Evolutionary conservation across 2,113 vertebrate genomes (phyloP), one percentile per base, ranked within the genome.

Genomic region (Halcyon senegalensis): DNA sequence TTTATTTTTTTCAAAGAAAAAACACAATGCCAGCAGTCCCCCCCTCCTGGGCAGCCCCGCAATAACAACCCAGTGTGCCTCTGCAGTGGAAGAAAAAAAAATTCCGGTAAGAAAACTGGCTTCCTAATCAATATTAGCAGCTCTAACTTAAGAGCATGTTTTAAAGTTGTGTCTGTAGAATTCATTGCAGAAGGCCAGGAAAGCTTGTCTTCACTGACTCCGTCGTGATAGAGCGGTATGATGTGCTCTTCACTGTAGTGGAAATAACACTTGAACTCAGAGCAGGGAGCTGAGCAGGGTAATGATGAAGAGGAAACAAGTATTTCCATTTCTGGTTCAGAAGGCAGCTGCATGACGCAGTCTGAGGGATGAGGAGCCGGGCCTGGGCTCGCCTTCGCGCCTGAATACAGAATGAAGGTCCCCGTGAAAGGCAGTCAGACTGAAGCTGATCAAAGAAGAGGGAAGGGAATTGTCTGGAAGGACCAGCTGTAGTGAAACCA

Each of bases 71-170:
- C 98, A 97, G 96, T 97, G 94, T 97, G 95, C 96, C 95, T 97
- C 96, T 96, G 95, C 96, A 92, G 94, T 89, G 95, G 97, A 98
- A 78, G 97, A 98, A 94, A 98, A 98, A 95, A 97, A 98, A 97
- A 94, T 97, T 68, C 95, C 97, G 95, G 97, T 98, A 96, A 98
- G 97, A 80, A 97, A 94, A n/a, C 16, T 79, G 27, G 0, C 21
- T 89, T 77, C 16, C 20, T 74, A 4, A 59, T 94, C 35, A 25
- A 2, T 68, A 14, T 41, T 44, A 76, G 24, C 35, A 44, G 8
- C 72, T 68, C 7, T 3, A 41, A 85, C 77, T 59, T 5, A 31
- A 39, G 41, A 73, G 9, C 8, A 0, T 35, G 43, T 41, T 60
- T 63, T 20, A 25, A 59, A 17, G 27, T 6, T n/a, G 37, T 39